phyloP scores from a whole-genome alignment of 2,113 vertebrate species.

The Heterocephalus glaber region DNA sequence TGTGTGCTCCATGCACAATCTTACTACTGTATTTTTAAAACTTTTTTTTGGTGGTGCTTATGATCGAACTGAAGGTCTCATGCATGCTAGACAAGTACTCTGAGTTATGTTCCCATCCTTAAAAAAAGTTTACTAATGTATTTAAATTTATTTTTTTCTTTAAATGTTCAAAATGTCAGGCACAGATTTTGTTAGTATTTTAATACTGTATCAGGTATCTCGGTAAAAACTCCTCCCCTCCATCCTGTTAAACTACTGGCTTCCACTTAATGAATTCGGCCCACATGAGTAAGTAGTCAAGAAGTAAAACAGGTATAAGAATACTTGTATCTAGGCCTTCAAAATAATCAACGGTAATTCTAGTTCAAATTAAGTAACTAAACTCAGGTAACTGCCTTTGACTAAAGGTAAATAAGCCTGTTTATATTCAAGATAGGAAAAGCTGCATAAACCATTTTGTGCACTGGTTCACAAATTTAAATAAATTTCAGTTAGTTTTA shows the following conservation, averaged over 20 bases:
- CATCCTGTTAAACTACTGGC: neutral
- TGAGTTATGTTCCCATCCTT: neutral
- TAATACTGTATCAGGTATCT: neutral
- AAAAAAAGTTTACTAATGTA: constrained; percentile 33
- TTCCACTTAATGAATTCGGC: neutral
- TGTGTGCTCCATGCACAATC: neutral
- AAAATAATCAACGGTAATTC: neutral
- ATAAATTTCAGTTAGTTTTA: neutral
- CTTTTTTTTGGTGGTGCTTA: neutral
- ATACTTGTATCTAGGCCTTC: neutral
- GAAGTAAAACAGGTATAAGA: neutral
- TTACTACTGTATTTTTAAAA: neutral
- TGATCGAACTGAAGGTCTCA: neutral
- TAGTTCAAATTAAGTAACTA: neutral
- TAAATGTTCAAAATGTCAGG: constrained; percentile 31
- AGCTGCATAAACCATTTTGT: neutral
- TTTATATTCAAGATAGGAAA: neutral
- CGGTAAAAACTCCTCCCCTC: neutral
- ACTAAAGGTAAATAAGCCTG: neutral
- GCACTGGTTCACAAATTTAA: constrained; percentile 9
- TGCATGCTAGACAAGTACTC: neutral
- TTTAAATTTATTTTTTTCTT: neutral
- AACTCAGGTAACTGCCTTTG: neutral
- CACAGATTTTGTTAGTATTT: neutral
- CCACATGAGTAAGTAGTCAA: neutral